Evolutionary conservation across 2,113 vertebrate species (phyloP), one percentile per base, ranked within the genome.

Genomic region (Cephalopholis sonnerati): DNA sequence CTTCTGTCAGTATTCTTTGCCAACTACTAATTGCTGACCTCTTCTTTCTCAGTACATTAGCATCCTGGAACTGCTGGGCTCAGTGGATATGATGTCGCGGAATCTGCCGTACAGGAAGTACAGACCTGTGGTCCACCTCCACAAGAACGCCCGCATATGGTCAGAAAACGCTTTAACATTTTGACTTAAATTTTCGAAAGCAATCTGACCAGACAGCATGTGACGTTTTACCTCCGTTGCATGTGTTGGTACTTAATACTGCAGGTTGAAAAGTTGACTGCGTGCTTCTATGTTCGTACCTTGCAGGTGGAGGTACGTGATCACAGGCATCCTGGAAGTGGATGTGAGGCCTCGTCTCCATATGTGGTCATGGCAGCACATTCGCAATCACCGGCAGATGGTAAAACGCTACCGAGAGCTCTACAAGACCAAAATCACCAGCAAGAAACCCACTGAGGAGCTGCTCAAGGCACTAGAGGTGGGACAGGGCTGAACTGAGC

Each of bases 41-140:
- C 83, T 22, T 93, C 74, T 73, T 20, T 85, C 94, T 36, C 77
- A 99, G 98, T 99, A 99, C 88, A 97, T 99, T 93, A 99, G 98
- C 93, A 95, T 99, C 80, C 96, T 99, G 96, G 98, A 99, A 90
- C 95, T 99, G 79, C 96, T 99, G 86, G 97, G 97, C 70, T 99
- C 98, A 27, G 83, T 99, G 86, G 97, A 99, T 93, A 96, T 98
- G 97, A 99, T 99, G 98, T 96, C 96, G 32, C 96, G 97, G 36
- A 99, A 99, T 91, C 90, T 98, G n/a, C 98, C 98, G 0, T 99
- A 99, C 63, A 96, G 98, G 84, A 99, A 97, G 61, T 99, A 96
- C 93, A 96, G 95, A 80, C 98, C 98, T 20, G 73, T 94, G 65
- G 94, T 97, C 86, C 92, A 94, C 1, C 86, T 98, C 91, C 96